Evolutionary conservation across 2,888 invertebrate genomes (phyloP).

Genomic region (Opisthograptis luteolata): DNA sequence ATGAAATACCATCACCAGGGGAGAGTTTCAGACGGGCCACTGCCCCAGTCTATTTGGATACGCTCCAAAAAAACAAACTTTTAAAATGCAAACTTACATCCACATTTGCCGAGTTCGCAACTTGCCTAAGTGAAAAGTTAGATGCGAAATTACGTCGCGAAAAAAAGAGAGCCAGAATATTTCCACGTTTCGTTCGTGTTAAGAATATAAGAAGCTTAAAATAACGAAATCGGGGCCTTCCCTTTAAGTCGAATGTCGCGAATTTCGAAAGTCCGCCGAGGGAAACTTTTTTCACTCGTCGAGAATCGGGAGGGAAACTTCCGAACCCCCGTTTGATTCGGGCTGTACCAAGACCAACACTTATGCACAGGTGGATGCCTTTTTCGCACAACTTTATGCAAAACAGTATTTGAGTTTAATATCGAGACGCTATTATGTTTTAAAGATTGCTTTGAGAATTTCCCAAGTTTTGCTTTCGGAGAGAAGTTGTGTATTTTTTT

Average conservation of each 20-base stretch:
- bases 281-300: slow-evolving; percentile 67
- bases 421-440: slow-evolving; percentile 50
- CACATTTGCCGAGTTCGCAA: slow-evolving; percentile 56
- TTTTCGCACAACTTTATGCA: slow-evolving; percentile 60
- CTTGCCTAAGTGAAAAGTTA: slow-evolving; percentile 74
- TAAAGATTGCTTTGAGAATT: slow-evolving; percentile 49
- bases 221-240: slow-evolving; percentile 64
- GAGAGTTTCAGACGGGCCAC: slow-evolving; percentile 32
- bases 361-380: slow-evolving; percentile 56
- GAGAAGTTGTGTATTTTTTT: slow-evolving; percentile 45
- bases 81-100: slow-evolving; percentile 56
- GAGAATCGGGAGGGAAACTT: slow-evolving; percentile 46
- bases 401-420: slow-evolving; percentile 59
- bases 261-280: slow-evolving; percentile 45
- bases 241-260: slow-evolving; percentile 42
- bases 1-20: slow-evolving; percentile 36
- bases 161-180: slow-evolving; percentile 50
- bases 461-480: slow-evolving; percentile 31
- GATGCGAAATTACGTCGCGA: slow-evolving; percentile 64
- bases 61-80: slow-evolving; percentile 69
- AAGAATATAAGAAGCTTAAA: slow-evolving; percentile 75
- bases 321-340: slow-evolving; percentile 55
- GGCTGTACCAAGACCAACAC: slow-evolving; percentile 43
- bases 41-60: slow-evolving; percentile 61
- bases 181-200: slow-evolving; percentile 56